These are phyloP conservation scores for Entomobrya proxima DNA, from an alignment of 2,888 invertebrate genomes.

Conservation along the genomic window DNA sequence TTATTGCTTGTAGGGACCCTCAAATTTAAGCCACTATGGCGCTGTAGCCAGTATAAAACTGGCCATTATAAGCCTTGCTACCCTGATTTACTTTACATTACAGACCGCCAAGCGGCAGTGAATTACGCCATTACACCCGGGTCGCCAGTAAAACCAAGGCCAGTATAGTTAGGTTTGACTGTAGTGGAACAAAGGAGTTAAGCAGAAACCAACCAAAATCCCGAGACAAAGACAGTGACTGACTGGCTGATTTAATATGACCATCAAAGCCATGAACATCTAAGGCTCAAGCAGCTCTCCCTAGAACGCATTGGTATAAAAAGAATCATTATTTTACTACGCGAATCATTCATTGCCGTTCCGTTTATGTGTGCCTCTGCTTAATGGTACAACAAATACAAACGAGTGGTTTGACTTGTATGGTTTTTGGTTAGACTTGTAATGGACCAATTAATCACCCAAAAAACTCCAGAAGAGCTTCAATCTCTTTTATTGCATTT, in stretches of 20 bases:
- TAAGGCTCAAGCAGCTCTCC: neutral
- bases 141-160: no score
- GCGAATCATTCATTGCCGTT: neutral
- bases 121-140: no score
- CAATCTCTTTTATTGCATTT: conserved; percentile 59
- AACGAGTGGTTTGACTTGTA: neutral
- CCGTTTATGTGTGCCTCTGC: neutral
- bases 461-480: conserved; percentile 44
- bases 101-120: no score
- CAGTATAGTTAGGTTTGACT: neutral
- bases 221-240: conserved; percentile 55
- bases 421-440: conserved; percentile 32
- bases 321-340: conserved; percentile 17
- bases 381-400: neutral
- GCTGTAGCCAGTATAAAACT: no score
- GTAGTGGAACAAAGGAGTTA: neutral
- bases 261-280: neutral
- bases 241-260: conserved; percentile 58
- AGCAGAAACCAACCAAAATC: conserved; percentile 34
- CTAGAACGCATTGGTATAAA: neutral
- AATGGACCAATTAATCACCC: conserved; percentile 73
- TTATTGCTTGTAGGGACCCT: no score
- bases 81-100: no score
- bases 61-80: no score
- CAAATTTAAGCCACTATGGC: no score